Base-by-base conservation (phyloP, 1,140 invertebrate genomes). In the Amphibalanus amphitrite region DNA sequence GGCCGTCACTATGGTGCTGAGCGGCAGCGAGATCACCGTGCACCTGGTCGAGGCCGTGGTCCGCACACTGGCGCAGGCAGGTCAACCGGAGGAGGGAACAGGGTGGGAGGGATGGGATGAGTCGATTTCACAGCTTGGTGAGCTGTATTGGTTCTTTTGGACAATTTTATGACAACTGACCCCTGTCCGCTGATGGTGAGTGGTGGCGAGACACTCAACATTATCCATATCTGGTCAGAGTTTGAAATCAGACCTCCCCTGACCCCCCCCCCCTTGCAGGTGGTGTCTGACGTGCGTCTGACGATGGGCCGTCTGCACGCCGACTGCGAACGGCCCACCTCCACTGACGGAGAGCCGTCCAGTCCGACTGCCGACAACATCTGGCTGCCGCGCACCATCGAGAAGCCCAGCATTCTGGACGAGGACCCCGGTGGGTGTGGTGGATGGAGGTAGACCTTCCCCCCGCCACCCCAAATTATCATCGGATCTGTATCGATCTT, bases 321-420 rank as follows among this genome's bases (percentile, higher is more conserved):
- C 47, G 33, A 38, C 4, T 20, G 47, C 17, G 13, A 59, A 1
- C 47, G 47, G 20, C 47, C 47, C 47, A 1, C 47, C 47, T 59
- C 47, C 13, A 23, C 47, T 20, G 47, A 59, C 13, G 47, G 13
- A 8, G 47, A 59, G 47, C 47, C 47, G 1, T 59, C 47, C 47
- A 59, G 47, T 20, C 47, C 47, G 10, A 59, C 47, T 20, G 20
- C 20, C 20, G 47, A 59, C 10, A 59, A 59, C 47, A 59, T 59
- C 47, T 59, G 47, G 47, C 47, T 59, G 47, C 80, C 87, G 25
- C 77, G 47, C 1, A 20, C 47, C 1, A 8, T 59, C 10, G 47
- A 59, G 47, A 59, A 59, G 47, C 47, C 47, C 17, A 8, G 10
- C 1, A 8, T 23, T 8, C 47, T 59, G 6, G 47, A 59, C 13